Evolutionary conservation across 2,888 invertebrate species (phyloP).

Genomic region (Rhopalosiphum nymphaeae): DNA sequence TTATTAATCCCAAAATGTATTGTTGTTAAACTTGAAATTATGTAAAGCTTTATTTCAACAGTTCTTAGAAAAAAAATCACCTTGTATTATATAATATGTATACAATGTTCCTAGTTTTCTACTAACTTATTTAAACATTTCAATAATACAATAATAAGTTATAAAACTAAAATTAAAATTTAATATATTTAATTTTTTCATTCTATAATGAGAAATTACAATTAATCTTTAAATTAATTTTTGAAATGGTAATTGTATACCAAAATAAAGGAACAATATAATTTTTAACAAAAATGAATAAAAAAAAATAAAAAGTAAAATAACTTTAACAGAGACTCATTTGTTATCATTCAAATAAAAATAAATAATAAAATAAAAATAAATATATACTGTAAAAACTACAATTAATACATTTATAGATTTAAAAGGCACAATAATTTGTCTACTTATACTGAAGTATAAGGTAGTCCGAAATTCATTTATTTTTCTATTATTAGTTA

Average conservation of each 20-base stretch:
- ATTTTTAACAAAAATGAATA: constrained; percentile 29
- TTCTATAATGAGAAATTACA: neutral
- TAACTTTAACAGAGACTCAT: neutral
- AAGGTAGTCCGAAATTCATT: constrained; percentile 34
- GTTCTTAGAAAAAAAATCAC: neutral
- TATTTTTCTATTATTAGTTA: constrained; percentile 15
- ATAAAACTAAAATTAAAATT: constrained; percentile 42
- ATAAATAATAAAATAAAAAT: constrained; percentile 29
- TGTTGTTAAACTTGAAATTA: neutral
- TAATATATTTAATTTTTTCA: neutral
- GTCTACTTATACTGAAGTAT: constrained; percentile 39
- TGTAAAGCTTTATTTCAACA: neutral
- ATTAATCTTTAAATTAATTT: neutral
- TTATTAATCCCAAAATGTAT: neutral
- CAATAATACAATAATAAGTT: neutral
- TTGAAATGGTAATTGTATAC: neutral
- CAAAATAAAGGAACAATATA: constrained; percentile 50
- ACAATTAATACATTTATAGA: constrained; percentile 15
- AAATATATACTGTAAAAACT: neutral
- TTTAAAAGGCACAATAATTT: constrained; percentile 57
- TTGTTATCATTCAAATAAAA: constrained; percentile 8
- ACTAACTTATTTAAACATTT: constrained; percentile 13
- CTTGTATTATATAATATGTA: neutral
- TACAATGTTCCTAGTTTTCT: neutral
- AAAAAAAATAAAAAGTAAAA: constrained; percentile 8